These are phyloP conservation scores for Orthosia cruda DNA, from an alignment of 2,888 invertebrate species.

Conservation along the genomic window DNA sequence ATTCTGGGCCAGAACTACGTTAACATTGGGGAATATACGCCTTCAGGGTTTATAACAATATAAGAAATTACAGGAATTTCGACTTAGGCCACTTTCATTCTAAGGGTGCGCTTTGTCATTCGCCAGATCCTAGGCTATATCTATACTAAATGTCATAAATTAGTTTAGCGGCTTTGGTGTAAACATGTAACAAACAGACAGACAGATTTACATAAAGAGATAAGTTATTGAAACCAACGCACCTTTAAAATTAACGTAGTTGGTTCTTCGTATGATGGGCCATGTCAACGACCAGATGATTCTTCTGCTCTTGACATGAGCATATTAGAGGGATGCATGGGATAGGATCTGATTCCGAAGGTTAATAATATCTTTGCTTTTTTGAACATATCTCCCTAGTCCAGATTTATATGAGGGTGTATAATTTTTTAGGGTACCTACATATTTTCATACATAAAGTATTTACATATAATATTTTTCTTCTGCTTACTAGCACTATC, in stretches of 20 bases:
- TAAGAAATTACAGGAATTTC: too few species aligned
- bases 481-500: too few species aligned
- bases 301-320: constrained; percentile 5
- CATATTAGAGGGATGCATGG: constrained; percentile 1
- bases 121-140: too few species aligned
- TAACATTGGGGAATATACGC: too few species aligned
- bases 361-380: not conserved
- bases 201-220: not conserved
- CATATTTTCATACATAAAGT: not conserved
- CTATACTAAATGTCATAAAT: too few species aligned
- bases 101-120: too few species aligned
- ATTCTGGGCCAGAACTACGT: too few species aligned
- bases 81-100: too few species aligned
- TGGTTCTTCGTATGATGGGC: constrained; percentile 3
- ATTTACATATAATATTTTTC: not conserved
- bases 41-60: too few species aligned
- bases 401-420: not conserved
- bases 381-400: not conserved
- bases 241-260: constrained; percentile 5
- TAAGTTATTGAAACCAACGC: constrained; percentile 23
- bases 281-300: not conserved
- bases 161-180: too few species aligned
- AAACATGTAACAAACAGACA: not conserved
- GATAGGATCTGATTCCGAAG: constrained; percentile 7
- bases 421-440: not conserved